Evolutionary conservation across 2,797 vertebrate genomes (phyloP).

Genomic region (Anas georgica): DNA sequence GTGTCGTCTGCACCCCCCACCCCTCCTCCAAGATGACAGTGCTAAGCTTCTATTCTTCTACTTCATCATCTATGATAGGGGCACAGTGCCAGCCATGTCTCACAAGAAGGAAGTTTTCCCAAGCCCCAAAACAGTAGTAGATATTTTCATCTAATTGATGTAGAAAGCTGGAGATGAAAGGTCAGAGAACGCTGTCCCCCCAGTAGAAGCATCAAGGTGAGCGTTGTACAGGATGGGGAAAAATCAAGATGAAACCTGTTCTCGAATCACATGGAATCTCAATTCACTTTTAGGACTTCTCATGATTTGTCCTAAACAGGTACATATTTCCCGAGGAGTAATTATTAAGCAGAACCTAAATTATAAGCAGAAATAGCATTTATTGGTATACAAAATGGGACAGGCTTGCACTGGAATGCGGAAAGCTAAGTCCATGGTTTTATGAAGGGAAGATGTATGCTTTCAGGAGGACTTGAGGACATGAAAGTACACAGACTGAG

Average conservation of each 20-base stretch:
- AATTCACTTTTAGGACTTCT: background rate
- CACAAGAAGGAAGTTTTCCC: background rate
- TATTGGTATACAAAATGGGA: background rate
- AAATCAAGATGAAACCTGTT: background rate
- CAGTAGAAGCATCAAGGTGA: background rate
- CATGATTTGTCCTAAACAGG: background rate
- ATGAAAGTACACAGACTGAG: no score
- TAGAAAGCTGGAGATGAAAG: background rate
- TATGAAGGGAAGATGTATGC: background rate
- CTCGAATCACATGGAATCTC: background rate
- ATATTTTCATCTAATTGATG: background rate
- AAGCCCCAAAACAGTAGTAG: background rate
- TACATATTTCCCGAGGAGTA: background rate
- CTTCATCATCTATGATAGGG: background rate
- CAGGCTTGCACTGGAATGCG: rapidly evolving
- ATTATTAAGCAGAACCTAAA: background rate
- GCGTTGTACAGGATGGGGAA: background rate
- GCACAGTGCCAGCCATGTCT: background rate
- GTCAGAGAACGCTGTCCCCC: background rate
- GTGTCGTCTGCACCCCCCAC: no score
- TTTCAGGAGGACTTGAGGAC: rapidly evolving
- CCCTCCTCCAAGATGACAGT: background rate
- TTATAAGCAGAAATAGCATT: rapidly evolving
- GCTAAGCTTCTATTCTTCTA: background rate
- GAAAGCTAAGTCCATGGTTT: background rate